A percentile compares a stretch with the other conserved stretches of the same genome.
These are phyloP conservation scores for Villa cingulata DNA, from an alignment of 2,888 invertebrate genomes.

Conservation along the genomic window DNA sequence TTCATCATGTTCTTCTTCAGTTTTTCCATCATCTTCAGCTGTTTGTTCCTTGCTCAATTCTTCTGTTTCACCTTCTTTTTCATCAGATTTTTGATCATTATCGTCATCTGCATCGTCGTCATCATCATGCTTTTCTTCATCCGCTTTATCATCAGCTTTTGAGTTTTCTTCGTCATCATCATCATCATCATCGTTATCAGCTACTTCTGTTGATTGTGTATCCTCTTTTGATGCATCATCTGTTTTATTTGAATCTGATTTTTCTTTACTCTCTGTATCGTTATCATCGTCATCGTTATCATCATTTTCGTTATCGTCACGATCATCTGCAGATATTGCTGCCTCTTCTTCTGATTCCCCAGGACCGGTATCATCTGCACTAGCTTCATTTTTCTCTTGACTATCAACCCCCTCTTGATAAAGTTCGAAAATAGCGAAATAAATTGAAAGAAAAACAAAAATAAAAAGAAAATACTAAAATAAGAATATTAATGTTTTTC, in stretches of 20 bases:
- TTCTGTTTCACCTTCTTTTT: too few relatives aligned
- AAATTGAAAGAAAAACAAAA: background rate
- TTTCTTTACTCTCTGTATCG: slow-evolving; percentile 6
- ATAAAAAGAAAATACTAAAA: background rate
- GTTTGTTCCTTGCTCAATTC: slow-evolving; percentile 18
- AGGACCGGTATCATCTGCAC: background rate
- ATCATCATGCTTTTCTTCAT: slow-evolving; percentile 22
- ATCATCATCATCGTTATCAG: slow-evolving; percentile 23
- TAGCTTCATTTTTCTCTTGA: slow-evolving; percentile 1
- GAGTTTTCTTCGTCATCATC: slow-evolving; percentile 19
- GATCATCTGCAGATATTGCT: background rate
- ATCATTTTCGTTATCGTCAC: too few relatives aligned
- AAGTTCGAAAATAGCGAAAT: background rate
- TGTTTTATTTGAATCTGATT: slow-evolving; percentile 22
- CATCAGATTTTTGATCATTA: too few relatives aligned
- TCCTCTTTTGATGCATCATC: slow-evolving; percentile 14
- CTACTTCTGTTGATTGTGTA: slow-evolving; percentile 16
- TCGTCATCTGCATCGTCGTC: slow-evolving; percentile 19
- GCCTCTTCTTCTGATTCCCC: background rate
- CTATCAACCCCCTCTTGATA: slow-evolving; percentile 15
- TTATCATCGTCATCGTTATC: slow-evolving; percentile 3
- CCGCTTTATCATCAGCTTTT: slow-evolving; percentile 27
- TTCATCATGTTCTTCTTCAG: slow-evolving; percentile 18
- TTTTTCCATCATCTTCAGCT: slow-evolving; percentile 18
- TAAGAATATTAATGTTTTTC: background rate